Evolutionary conservation across 2,888 invertebrate genomes (phyloP).

Genomic region (Phymatocera aterrima): DNA sequence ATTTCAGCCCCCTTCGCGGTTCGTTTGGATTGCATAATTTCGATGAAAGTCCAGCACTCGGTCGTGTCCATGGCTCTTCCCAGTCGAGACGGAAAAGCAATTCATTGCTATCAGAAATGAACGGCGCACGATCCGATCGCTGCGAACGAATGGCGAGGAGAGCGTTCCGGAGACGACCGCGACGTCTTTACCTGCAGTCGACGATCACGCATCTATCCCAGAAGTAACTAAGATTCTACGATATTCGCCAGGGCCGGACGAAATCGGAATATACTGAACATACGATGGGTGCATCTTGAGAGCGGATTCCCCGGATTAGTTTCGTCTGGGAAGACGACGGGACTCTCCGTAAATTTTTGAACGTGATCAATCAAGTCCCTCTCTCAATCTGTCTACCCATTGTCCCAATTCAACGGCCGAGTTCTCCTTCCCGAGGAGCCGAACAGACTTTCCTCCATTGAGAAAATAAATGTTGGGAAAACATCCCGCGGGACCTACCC

Average conservation of each 20-base stretch:
- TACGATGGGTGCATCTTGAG: not conserved
- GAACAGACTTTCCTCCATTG: not conserved
- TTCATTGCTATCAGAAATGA: not conserved
- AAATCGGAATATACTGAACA: not conserved
- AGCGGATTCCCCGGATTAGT: not conserved
- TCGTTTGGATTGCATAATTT: slow-evolving; percentile 19
- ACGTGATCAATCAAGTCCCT: slow-evolving; percentile 28
- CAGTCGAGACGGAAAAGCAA: not conserved
- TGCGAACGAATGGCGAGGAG: not conserved
- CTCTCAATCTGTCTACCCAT: slow-evolving; percentile 24
- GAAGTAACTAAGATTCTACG: not conserved
- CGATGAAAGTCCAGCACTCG: slow-evolving; percentile 1
- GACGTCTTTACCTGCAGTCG: too few relatives aligned
- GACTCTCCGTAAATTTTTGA: slow-evolving; percentile 31
- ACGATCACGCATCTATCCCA: not conserved
- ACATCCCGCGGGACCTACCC: not conserved
- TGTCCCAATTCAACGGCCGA: not conserved
- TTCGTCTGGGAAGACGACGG: not conserved
- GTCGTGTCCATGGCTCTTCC: not conserved
- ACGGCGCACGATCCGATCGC: not conserved
- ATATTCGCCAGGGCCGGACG: not conserved
- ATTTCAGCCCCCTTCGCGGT: slow-evolving; percentile 8
- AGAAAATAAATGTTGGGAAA: not conserved
- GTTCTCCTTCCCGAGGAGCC: not conserved
- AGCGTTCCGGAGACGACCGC: too few relatives aligned